Evolutionary conservation across 2,113 vertebrate genomes (phyloP).

Genomic region (Lota lota): DNA sequence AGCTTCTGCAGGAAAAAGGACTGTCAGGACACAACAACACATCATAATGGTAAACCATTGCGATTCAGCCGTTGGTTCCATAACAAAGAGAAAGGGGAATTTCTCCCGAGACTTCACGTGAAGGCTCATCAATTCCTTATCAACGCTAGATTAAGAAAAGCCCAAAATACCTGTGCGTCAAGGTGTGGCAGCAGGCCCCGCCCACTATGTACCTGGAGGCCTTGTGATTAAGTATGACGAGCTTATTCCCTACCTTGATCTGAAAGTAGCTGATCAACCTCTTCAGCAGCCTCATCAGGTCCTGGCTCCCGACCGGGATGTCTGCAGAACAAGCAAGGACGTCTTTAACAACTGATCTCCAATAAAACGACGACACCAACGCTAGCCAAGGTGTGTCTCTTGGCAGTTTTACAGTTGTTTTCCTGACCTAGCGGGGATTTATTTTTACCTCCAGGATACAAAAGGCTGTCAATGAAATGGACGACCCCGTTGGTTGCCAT

Average conservation of each 20-base stretch:
- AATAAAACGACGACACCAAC: neutral
- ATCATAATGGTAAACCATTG: too few relatives aligned
- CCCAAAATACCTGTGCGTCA: neutral
- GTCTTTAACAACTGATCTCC: neutral
- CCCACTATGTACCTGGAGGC: too few relatives aligned
- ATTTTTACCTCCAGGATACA: slow-evolving; percentile 85
- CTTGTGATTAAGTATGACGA: neutral
- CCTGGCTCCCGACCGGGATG: slow-evolving; percentile 85
- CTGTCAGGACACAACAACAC: too few relatives aligned
- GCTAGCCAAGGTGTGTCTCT: neutral
- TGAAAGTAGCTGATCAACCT: slow-evolving; percentile 86
- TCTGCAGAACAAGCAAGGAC: slow-evolving; percentile 66
- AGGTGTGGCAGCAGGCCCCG: neutral
- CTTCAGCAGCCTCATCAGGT: slow-evolving; percentile 79
- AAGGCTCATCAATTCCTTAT: too few relatives aligned
- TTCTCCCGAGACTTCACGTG: too few relatives aligned
- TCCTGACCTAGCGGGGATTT: neutral
- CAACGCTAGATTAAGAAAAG: neutral
- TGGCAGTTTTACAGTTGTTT: slow-evolving; percentile 19
- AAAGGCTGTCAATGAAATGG: slow-evolving; percentile 84
- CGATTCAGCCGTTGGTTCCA: too few relatives aligned
- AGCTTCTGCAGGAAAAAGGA: too few relatives aligned
- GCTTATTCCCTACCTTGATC: slow-evolving; percentile 81
- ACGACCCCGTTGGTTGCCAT: slow-evolving; percentile 95
- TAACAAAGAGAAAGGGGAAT: too few relatives aligned